A percentile compares a stretch with the other conserved stretches of the same genome.
Conservation (phyloP, 2,797 vertebrate genomes). For the Thunnus albacares region DNA sequence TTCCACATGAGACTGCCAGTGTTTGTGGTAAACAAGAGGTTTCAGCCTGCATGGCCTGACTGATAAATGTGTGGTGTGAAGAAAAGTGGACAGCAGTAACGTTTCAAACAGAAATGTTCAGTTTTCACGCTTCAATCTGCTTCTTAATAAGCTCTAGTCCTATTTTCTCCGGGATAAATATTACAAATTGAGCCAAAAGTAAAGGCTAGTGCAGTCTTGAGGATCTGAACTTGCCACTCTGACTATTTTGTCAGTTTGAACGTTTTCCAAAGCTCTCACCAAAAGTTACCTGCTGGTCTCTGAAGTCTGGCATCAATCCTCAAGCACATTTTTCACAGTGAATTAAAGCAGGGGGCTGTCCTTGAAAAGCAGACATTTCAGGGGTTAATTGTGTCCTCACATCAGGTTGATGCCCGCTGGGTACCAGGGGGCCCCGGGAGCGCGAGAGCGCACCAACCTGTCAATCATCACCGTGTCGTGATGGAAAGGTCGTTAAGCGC, state of each 20-base stretch:
- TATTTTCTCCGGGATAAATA: not conserved
- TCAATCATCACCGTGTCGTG: slow-evolving; percentile 63
- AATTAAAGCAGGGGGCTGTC: slow-evolving; percentile 9
- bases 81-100: not conserved
- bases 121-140: not conserved
- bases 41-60: slow-evolving; percentile 11
- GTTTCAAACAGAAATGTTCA: not conserved
- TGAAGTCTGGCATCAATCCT: not conserved
- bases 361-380: slow-evolving; percentile 30
- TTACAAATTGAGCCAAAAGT: not conserved
- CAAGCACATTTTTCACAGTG: not conserved
- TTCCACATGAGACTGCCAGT: slow-evolving; percentile 20
- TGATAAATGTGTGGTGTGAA: slow-evolving; percentile 11
- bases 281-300: slow-evolving; percentile 29
- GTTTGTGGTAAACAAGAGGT: slow-evolving; percentile 49
- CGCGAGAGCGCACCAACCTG: slow-evolving; percentile 39
- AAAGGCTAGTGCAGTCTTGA: not conserved
- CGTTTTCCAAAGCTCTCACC: not conserved
- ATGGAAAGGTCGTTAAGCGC: slow-evolving; percentile 51
- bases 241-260: not conserved
- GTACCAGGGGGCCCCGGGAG: slow-evolving; percentile 26
- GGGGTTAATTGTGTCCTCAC: slow-evolving; percentile 60
- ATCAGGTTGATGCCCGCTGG: slow-evolving; percentile 33
- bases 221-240: not conserved
- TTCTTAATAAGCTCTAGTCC: not conserved